Percentiles rank a stretch among this genome's conserved stretches.
Conservation (phyloP, 2,797 vertebrate species). For the Enteromius unitaeniatus region DNA sequence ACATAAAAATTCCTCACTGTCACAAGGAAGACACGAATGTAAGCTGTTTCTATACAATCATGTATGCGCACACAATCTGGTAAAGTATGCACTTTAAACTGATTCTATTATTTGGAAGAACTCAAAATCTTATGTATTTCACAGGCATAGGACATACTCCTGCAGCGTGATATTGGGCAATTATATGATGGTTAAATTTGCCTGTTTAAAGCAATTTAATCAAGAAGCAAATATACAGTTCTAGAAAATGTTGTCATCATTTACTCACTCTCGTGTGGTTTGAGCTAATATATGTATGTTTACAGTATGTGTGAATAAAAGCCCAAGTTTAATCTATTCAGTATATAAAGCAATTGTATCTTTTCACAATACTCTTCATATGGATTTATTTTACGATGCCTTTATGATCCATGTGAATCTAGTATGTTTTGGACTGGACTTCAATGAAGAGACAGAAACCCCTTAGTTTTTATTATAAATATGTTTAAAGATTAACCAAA, state of each 20-base stretch:
- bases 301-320: neutral
- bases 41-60: constrained; percentile 14
- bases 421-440: neutral
- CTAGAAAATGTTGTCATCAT: neutral
- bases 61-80: neutral
- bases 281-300: neutral
- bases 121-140: neutral
- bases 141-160: neutral
- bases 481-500: neutral
- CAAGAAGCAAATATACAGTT: neutral
- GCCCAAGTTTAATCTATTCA: neutral
- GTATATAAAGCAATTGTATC: neutral
- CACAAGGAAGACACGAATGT: constrained; percentile 6
- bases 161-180: neutral
- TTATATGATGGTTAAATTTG: constrained; percentile 5
- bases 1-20: neutral
- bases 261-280: neutral
- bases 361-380: neutral
- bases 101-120: neutral
- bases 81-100: neutral
- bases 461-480: neutral
- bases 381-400: neutral
- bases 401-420: neutral
- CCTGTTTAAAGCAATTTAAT: neutral
- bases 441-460: neutral